Evolutionary conservation across 1,140 invertebrate genomes (phyloP).

Genomic region (Anastatus disparis): DNA sequence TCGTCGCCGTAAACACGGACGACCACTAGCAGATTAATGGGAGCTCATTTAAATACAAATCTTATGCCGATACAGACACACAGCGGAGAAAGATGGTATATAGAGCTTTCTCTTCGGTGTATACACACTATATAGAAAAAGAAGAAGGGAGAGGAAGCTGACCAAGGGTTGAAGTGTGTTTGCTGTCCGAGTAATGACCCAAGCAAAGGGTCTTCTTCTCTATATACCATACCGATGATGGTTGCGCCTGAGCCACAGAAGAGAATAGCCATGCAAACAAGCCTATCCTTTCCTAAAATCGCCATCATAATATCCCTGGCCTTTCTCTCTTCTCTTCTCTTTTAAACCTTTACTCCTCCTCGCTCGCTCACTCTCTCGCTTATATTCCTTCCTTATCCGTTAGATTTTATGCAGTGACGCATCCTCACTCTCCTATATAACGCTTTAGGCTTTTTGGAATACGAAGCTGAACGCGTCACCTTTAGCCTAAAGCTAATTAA

Average conservation of each 20-base stretch:
- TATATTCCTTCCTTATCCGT: not conserved
- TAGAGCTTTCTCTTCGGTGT: no score
- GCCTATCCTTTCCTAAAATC: conserved; percentile 53
- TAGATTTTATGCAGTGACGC: conserved; percentile 33
- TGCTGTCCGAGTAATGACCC: conserved; percentile 67
- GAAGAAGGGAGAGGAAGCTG: conserved; percentile 49
- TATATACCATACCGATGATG: conserved; percentile 56
- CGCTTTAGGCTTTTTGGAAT: no score
- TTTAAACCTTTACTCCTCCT: conserved; percentile 19
- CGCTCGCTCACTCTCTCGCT: conserved; percentile 17
- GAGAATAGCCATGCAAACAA: conserved; percentile 66
- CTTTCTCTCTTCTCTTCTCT: conserved; percentile 1
- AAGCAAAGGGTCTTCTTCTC: conserved; percentile 54
- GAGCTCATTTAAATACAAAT: conserved; percentile 69
- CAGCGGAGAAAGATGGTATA: not conserved
- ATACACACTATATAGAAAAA: no score
- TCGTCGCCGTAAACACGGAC: not conserved
- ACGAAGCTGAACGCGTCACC: not conserved
- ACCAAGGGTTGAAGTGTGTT: conserved; percentile 66
- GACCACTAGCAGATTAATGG: conserved; percentile 62
- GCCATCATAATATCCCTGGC: conserved; percentile 27
- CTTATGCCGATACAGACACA: conserved; percentile 61
- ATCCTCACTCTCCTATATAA: not conserved
- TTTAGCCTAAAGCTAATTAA: conserved; percentile 14
- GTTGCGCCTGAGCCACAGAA: no score